Evolutionary conservation across 2,797 vertebrate genomes (phyloP), one percentile per base, ranked within the genome.

Genomic region (Pygocentrus nattereri): DNA sequence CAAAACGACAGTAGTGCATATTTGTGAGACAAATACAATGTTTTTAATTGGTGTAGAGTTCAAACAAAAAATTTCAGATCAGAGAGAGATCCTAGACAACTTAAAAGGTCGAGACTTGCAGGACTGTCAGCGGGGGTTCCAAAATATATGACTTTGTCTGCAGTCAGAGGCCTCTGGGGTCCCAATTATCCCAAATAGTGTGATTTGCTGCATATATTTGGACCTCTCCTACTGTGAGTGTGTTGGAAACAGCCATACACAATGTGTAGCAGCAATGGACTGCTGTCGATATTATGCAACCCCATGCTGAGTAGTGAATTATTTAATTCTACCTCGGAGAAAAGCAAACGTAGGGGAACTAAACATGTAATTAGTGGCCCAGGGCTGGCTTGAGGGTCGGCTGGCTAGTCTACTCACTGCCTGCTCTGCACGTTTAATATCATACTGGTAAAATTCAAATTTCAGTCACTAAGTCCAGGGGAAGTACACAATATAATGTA

Each of bases 201-300:
- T 78, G 50, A 79, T 83, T 79, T 83, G 64, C 71, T 67, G 82
- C 76, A 70, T 83, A 69, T 59, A 73, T 73, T 72, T 81, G 41
- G 44, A 70, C 11, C 30, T 30, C 38, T 70, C 65, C 79, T 76
- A 49, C 41, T 70, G 74, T 18, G 65, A 49, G 25, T 34, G 30
- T 1, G 15, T 34, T 30, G 65, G 49, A 76, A 67, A 12, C 56
- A 47, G 34, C 30, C 41, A 76, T 81, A 61, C 54, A 69, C 38
- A 54, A 25, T 30, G 44, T 76, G 52, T 23, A 25, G 41, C 79
- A 58, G 23, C n/a, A 61, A 74, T 7, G 21, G 8, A 30, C 27
- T n/a, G n/a, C 64, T 71, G 54, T 83, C 54, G 34, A 34, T 75
- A 71, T 76, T 64, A 64, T 71, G 44, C 47, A 70, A 64, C 23